Evolutionary conservation across 2,888 invertebrate species (phyloP), one percentile per base, ranked within the genome.

Genomic region (Acronicta leporina): DNA sequence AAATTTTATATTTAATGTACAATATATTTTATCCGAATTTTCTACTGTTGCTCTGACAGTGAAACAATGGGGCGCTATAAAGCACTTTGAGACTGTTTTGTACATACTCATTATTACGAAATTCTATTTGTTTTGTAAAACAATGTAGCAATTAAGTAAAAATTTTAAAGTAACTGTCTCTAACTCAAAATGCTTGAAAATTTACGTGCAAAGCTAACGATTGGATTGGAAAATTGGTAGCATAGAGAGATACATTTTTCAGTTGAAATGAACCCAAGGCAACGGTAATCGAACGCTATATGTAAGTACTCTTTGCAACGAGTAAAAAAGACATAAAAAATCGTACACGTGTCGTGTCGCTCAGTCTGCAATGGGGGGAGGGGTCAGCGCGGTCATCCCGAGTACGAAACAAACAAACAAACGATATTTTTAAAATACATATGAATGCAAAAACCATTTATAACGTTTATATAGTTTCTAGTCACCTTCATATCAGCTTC

Each of bases 211-310:
- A 66, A 63, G 49, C 8, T 51, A 49, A 44, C 43, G 46, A 56
- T 60, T 63, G 47, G 47, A 63, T 67, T 63, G 62, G 62, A 44
- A 64, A 69, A 49, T 56, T 55, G 56, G 43, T 61, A 74, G 57
- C 53, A 64, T 40, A 62, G 65, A 76, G 75, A 79, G 2, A 82
- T 10, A 30, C 30, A 89, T 89, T 86, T 88, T 88, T 88, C 87
- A 90, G 87, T 87, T 81, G 76, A 82, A 84, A 80, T 81, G 83
- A 79, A 84, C 77, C 82, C 80, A 75, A 80, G 79, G 81, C 81
- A 83, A 82, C 81, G 79, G 82, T 87, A 88, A 91, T 90, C 86
- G 86, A 86, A 87, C 84, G 71, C 81, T 72, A n/a, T n/a, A n/a
- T n/a, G n/a, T n/a, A n/a, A n/a, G 80, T 84, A 82, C 77, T 65